Conservation (phyloP, 2,888 invertebrate species). For the Drosophila multiciliata region DNA sequence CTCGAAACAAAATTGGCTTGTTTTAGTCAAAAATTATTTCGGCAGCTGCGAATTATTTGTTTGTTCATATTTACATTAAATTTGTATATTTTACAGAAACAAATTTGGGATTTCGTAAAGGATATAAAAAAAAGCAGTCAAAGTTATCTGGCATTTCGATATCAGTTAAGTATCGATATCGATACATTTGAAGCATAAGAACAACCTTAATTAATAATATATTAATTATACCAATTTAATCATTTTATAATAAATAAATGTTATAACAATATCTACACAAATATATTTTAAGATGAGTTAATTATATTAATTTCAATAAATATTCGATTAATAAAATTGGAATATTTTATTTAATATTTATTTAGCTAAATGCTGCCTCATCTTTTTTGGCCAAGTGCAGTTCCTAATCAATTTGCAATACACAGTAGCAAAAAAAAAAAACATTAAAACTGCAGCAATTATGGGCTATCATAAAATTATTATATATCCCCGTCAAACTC, state of each 20-base stretch:
- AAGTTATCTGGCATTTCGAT: not conserved
- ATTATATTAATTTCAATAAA: not conserved
- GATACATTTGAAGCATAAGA: not conserved
- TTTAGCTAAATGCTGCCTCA: not conserved
- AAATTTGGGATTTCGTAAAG: too few species aligned
- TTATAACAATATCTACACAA: not conserved
- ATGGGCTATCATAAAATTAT: constrained; percentile 42
- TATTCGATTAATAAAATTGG: not conserved
- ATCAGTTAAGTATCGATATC: not conserved
- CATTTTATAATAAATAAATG: not conserved
- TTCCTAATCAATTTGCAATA: constrained; percentile 53
- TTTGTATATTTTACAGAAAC: not conserved
- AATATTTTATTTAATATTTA: not conserved
- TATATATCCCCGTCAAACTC: not conserved
- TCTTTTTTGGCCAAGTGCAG: not conserved
- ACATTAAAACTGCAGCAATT: constrained; percentile 52
- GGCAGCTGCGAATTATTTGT: not conserved
- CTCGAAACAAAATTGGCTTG: not conserved
- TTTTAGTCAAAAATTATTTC: not conserved
- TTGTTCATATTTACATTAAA: not conserved
- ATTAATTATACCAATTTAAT: too few species aligned
- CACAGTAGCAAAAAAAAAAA: constrained; percentile 27
- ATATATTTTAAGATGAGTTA: not conserved
- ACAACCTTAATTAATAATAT: not conserved
- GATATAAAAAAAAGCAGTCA: too few species aligned